Evolutionary conservation across 2,797 vertebrate genomes (phyloP).

Genomic region (Steatocranus sp.): DNA sequence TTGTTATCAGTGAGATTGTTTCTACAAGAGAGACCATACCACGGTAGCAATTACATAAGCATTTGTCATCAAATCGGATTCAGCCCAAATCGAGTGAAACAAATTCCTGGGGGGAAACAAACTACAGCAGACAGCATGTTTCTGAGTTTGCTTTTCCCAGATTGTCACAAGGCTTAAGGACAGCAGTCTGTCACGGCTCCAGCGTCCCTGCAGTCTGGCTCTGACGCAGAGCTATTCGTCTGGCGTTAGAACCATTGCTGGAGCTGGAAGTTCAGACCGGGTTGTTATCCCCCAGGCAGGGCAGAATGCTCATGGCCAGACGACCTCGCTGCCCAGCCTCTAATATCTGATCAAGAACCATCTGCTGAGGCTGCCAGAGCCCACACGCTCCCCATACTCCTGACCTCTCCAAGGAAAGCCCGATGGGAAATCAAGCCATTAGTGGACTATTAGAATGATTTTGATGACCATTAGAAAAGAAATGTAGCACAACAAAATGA

Average conservation of each 20-base stretch:
- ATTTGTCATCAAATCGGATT: constrained; percentile 39
- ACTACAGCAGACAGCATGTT: constrained; percentile 22
- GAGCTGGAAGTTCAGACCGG: constrained; percentile 41
- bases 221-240: constrained; percentile 37
- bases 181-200: constrained; percentile 42
- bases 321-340: constrained; percentile 65
- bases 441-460: constrained; percentile 61
- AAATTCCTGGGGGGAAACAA: constrained; percentile 24
- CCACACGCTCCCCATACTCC: constrained; percentile 46
- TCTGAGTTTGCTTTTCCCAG: constrained; percentile 20
- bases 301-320: constrained; percentile 52
- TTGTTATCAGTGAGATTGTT: constrained; percentile 32
- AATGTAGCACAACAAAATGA: constrained; percentile 47
- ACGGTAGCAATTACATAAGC: constrained; percentile 17
- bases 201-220: constrained; percentile 38
- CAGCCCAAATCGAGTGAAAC: constrained; percentile 9
- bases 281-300: constrained; percentile 52
- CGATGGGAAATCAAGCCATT: constrained; percentile 70
- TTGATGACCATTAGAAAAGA: constrained; percentile 59
- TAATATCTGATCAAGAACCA: constrained; percentile 81
- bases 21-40: constrained; percentile 7
- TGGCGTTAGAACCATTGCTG: constrained; percentile 47
- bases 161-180: constrained; percentile 45
- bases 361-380: constrained; percentile 73
- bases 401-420: constrained; percentile 71